Conservation (phyloP, 2,888 invertebrate species). For the Stegana nigrithorax region DNA sequence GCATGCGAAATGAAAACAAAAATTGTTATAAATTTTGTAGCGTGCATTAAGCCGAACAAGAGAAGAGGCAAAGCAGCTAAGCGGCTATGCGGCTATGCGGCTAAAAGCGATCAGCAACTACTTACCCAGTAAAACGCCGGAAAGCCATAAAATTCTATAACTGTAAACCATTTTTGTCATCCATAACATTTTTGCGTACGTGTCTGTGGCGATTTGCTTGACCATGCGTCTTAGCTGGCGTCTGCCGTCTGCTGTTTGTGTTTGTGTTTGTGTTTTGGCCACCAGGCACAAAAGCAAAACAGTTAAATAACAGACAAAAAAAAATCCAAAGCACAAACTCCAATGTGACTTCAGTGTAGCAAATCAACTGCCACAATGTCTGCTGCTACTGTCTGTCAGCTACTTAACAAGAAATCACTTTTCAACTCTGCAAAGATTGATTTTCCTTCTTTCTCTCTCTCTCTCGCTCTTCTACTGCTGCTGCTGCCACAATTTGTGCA, state of each 20-base stretch:
- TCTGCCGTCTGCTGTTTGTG: slow-evolving; percentile 9
- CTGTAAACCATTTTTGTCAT: slow-evolving; percentile 65
- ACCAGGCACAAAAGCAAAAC: too few relatives aligned
- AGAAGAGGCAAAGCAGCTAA: not conserved
- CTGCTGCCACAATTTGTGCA: not conserved
- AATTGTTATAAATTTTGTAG: not conserved
- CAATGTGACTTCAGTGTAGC: too few relatives aligned
- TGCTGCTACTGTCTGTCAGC: not conserved
- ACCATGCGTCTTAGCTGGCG: slow-evolving; percentile 23
- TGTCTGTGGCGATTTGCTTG: slow-evolving; percentile 21
- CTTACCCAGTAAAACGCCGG: slow-evolving; percentile 66
- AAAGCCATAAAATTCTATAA: slow-evolving; percentile 66
- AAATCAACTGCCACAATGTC: not conserved
- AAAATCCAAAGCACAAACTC: slow-evolving; percentile 26
- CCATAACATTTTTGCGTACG: slow-evolving; percentile 54
- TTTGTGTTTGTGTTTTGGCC: not conserved
- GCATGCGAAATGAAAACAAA: not conserved
- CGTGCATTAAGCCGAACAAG: too few relatives aligned
- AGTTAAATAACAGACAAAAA: too few relatives aligned
- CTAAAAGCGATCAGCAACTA: too few relatives aligned
- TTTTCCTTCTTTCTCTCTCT: too few relatives aligned
- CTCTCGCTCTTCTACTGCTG: too few relatives aligned
- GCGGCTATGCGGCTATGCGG: too few relatives aligned
- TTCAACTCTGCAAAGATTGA: too few relatives aligned
- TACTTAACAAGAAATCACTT: not conserved